Conservation (phyloP, 2,888 invertebrate genomes). For the Polymixis lichenea region DNA sequence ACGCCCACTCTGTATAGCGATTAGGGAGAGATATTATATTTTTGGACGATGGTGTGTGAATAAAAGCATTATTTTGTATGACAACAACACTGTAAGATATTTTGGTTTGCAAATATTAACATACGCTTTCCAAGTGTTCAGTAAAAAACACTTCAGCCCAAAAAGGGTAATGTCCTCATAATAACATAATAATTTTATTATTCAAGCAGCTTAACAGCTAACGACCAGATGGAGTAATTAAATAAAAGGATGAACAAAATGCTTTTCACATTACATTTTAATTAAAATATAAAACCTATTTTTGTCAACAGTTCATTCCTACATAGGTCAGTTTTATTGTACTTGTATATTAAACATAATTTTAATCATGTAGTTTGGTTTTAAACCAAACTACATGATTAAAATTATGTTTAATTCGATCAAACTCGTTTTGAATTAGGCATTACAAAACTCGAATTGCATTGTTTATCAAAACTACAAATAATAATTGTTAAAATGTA, state of each 20-base stretch:
- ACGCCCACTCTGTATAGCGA: background rate
- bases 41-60: background rate
- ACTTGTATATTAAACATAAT: conserved; percentile 27
- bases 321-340: conserved; percentile 5
- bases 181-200: conserved; percentile 1
- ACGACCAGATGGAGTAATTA: background rate
- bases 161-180: background rate
- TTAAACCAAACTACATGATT: conserved; percentile 3
- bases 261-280: background rate
- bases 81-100: background rate
- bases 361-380: too few relatives aligned
- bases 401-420: conserved; percentile 13
- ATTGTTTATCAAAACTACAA: conserved; percentile 14
- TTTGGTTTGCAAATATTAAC: background rate
- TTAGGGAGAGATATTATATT: background rate
- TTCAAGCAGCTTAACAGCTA: background rate
- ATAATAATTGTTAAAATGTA: conserved; percentile 14
- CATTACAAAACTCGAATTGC: conserved; percentile 10
- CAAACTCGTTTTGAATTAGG: background rate
- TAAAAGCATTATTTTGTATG: background rate
- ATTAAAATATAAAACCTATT: background rate
- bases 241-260: background rate
- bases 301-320: background rate
- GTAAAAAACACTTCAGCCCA: background rate
- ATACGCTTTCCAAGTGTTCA: background rate